Evolutionary conservation across 35 echinoderm and acorn worm species (phyloP).

Genomic region (Anneissia japonica): DNA sequence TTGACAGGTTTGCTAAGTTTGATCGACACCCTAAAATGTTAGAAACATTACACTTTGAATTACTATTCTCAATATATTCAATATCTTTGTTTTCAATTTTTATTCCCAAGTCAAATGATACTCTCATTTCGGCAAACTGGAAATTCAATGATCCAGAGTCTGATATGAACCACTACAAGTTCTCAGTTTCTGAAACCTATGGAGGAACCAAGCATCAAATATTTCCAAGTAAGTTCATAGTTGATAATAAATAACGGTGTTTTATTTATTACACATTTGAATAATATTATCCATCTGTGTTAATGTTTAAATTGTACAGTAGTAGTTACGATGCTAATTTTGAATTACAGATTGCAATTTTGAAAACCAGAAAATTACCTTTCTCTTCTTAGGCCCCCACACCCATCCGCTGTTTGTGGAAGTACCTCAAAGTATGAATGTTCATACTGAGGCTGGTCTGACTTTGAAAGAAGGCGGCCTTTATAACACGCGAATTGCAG

Average conservation of each 20-base stretch:
- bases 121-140: slow-evolving; percentile 17
- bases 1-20: too few species aligned
- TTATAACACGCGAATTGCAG: slow-evolving; percentile 16
- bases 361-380: neutral
- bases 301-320: neutral
- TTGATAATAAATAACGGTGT: neutral
- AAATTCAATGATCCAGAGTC: slow-evolving; percentile 36
- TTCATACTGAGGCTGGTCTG: neutral
- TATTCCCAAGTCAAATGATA: neutral
- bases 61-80: too few species aligned
- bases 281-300: too few species aligned
- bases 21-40: too few species aligned
- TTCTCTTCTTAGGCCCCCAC: neutral
- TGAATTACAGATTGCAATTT: neutral
- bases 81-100: too few species aligned
- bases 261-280: neutral
- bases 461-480: neutral
- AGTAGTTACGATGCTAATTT: neutral
- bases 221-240: neutral
- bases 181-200: slow-evolving; percentile 32
- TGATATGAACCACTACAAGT: slow-evolving; percentile 2
- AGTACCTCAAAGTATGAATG: neutral
- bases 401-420: neutral
- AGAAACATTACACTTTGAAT: too few species aligned
- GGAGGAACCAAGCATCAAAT: slow-evolving; percentile 33